A percentile compares a stretch with the other conserved stretches of the same genome.
Conservation (phyloP, 2,797 vertebrate species). For the Chrosomus eos region DNA sequence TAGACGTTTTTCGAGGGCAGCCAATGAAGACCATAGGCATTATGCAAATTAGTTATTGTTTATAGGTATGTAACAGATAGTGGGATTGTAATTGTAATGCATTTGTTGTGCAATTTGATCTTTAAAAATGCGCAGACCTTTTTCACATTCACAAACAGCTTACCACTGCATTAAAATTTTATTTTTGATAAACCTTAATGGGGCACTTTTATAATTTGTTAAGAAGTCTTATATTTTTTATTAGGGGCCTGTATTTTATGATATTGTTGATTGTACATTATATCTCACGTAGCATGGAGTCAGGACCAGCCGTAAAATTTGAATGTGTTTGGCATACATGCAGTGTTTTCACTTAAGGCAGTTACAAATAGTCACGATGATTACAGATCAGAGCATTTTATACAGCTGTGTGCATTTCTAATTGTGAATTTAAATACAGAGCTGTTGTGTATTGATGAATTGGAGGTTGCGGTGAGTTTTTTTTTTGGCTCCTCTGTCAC, state of each 20-base stretch:
- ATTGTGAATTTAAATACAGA: not conserved
- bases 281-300: not conserved
- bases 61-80: too few species aligned
- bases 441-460: slow-evolving; percentile 13
- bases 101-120: too few species aligned
- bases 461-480: not conserved
- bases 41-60: too few species aligned
- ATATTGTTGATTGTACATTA: not conserved
- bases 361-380: not conserved
- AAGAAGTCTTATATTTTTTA: not conserved
- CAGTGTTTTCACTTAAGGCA: not conserved
- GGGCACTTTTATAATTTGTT: too few species aligned
- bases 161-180: too few species aligned
- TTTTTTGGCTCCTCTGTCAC: not conserved
- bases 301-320: not conserved
- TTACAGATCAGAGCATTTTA: not conserved
- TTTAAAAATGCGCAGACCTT: too few species aligned
- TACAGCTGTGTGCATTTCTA: not conserved
- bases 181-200: too few species aligned
- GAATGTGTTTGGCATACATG: not conserved
- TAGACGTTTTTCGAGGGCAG: too few species aligned
- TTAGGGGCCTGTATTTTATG: not conserved
- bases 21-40: too few species aligned
- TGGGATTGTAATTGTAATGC: too few species aligned
- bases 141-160: too few species aligned